Base-by-base conservation (phyloP, 1,140 invertebrate genomes). In the Eueides isabella region DNA sequence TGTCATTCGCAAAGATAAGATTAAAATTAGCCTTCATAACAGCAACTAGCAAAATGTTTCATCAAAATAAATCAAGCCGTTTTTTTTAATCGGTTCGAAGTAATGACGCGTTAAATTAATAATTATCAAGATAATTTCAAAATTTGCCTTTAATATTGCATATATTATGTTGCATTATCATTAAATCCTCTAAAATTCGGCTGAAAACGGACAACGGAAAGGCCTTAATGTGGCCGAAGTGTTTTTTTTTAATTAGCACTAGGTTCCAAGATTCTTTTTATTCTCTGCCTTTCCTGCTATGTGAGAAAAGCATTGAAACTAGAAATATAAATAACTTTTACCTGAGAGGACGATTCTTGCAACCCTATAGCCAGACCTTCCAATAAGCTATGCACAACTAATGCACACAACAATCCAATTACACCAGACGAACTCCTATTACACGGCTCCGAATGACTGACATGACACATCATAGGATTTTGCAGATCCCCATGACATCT, bases 321-420 rank as follows among this genome's bases (percentile, higher is more conserved):
- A n/a, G n/a, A n/a, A n/a, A n/a, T n/a, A n/a, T n/a, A n/a, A n/a
- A n/a, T n/a, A n/a, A n/a, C n/a, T n/a, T n/a, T n/a, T 88, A 97
- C 96, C 92, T 96, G 94, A 1, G 94, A 81, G 38, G 94, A 77
- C 7, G 90, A 92, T 73, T 95, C 94, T 81, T 96, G 95, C 33
- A 98, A 89, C 1, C 97, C 97, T 81, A 98, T 96, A 1, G 97
- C 97, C 33, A 98, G 86, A 44, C 97, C 97, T 92, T 98, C 97
- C 29, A 98, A 94, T 3, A 97, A 85, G 16, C 97, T 96, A 82
- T 97, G 97, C 44, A 97, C 90, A 5, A 96, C 96, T 7, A 98
- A 89, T 0, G 97, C 97, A 7, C 96, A 84, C 35, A 97, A 84
- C 23, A 96, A 87, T 1, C 96, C 96, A 12, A 95, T 77, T 1